Conservation (phyloP, 1,140 invertebrate species). For the Telenomus remus region DNA sequence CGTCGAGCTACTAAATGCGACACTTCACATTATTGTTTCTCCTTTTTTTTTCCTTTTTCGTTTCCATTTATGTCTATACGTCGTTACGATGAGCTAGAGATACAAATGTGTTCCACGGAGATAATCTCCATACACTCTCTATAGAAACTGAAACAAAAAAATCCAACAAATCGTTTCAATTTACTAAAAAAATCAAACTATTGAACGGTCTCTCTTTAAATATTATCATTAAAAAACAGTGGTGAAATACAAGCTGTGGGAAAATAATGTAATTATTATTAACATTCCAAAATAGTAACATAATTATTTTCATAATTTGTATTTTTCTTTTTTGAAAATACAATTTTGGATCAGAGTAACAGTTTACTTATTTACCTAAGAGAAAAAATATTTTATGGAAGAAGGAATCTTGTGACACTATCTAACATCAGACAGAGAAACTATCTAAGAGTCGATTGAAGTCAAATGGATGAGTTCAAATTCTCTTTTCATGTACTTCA, state of each 20-base stretch:
- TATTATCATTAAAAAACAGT: too few species aligned
- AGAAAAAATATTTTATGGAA: not conserved
- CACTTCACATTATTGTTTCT: constrained; percentile 20
- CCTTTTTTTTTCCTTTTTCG: not conserved
- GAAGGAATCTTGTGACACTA: not conserved
- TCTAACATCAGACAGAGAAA: not conserved
- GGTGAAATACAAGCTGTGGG: too few species aligned
- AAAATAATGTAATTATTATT: too few species aligned
- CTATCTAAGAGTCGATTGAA: not conserved
- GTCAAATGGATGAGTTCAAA: not conserved
- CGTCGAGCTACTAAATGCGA: constrained; percentile 7
- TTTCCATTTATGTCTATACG: not conserved
- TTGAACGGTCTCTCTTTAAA: too few species aligned
- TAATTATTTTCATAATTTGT: too few species aligned
- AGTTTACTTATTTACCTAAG: too few species aligned
- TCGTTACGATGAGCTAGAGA: not conserved
- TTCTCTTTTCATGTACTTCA: not conserved
- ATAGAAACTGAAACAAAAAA: not conserved
- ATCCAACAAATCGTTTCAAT: too few species aligned
- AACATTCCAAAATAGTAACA: too few species aligned
- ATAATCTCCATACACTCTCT: not conserved
- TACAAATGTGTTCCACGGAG: not conserved
- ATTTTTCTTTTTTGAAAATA: too few species aligned
- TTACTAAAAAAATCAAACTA: too few species aligned
- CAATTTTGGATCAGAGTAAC: too few species aligned